Evolutionary conservation across 2,113 vertebrate genomes (phyloP), one percentile per base, ranked within the genome.

Genomic region (Lontra canadensis): DNA sequence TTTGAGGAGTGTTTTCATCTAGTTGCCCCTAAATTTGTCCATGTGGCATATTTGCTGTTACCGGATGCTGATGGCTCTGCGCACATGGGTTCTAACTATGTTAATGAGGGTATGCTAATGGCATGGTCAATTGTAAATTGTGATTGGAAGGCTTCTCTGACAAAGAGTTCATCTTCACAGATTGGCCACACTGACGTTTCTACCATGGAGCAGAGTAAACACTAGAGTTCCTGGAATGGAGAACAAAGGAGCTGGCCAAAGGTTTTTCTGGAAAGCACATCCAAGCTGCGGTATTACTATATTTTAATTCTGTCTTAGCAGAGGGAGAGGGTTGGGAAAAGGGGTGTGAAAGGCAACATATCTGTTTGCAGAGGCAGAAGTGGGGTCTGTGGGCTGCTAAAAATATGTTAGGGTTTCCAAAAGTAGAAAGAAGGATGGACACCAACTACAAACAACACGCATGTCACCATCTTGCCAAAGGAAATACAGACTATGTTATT

Each of bases 11-110:
- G 25, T 11, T 36, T 25, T 25, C 7, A 1, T 8, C 13, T 6
- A 36, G 23, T 39, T 44, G n/a, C 17, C 17, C 55, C 65, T 83
- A 0, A 25, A 0, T 59, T 36, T 59, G 18, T 18, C 21, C 59
- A 4, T 2, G 42, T 6, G 65, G 42, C 26, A 0, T 1, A 0
- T 34, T 25, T 49, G 10, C n/a, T 31, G 0, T 23, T 13, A 10
- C 44, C 17, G 29, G 39, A 65, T 1, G 23, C 20, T 6, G 17
- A 2, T 1, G 10, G 23, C 25, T 52, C 71, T 11, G 4, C 0
- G 1, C 13, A 4, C 17, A 4, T 2, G 11, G n/a, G 2, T 20
- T 25, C 15, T 59, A 26, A 18, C 76, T 59, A 0, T 36, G 47
- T 42, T 39, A 29, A 18, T 10, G 31, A 55, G 42, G 14, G 6